Evolutionary conservation across 2,888 invertebrate species (phyloP), one percentile per base, ranked within the genome.

Genomic region (Timandra comae): DNA sequence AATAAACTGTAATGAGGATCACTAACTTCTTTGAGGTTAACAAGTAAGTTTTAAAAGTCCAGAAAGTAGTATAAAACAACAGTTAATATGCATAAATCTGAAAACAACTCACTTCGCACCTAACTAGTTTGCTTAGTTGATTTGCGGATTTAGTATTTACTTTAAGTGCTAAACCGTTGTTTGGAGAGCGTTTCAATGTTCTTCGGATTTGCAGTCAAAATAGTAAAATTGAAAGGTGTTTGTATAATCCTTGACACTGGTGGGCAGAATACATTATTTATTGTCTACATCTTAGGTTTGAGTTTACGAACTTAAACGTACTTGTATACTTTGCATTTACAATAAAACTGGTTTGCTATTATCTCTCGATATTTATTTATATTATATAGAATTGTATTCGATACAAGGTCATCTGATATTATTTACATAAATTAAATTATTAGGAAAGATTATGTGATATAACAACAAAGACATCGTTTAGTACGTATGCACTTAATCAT

Each of bases 61-160:
- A 12, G 12, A 40, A 48, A 51, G 38, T 52, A 42, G 35, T 41
- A 44, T 35, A 28, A 43, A 57, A 50, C 41, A 58, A 45, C 48
- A 43, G 33, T 38, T 46, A 36, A 37, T 49, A 40, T 43, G 40
- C 47, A 54, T 52, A 48, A 41, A 50, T 44, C 44, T 42, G 29
- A 35, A 30, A 42, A 46, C 44, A 40, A 16, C 31, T 25, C 49
- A 51, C 41, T 53, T 49, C 34, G 29, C 8, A 27, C 21, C 37
- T 21, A 16, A 12, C 33, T 28, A 41, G 43, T 49, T 47, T 29
- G 35, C 7, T 34, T 7, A 32, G 35, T 36, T 30, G 43, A 41
- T 44, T 37, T 41, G 27, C 19, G 41, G 35, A 27, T 38, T 38
- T 24, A 30, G 28, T 32, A 27, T 43, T 19, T 33, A 11, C 11